Conservation (phyloP, 1,140 invertebrate genomes). For the Spodoptera litura region DNA sequence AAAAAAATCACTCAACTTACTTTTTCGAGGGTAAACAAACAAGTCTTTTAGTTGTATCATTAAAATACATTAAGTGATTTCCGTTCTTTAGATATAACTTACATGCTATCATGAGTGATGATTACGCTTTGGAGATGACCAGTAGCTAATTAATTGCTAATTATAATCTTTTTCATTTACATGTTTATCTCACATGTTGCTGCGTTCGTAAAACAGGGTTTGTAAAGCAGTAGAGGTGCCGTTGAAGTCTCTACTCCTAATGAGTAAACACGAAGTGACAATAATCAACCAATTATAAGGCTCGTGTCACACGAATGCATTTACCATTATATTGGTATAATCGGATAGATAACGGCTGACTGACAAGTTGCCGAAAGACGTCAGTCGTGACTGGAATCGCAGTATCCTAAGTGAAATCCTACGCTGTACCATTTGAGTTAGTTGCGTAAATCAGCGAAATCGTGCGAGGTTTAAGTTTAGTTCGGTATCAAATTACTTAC, state of each 20-base stretch:
- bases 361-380: slow-evolving; percentile 50
- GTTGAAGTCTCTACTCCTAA: background rate
- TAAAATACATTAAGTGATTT: slow-evolving; percentile 62
- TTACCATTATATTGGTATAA: slow-evolving; percentile 48
- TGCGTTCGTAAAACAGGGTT: too few relatives aligned
- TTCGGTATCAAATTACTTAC: slow-evolving; percentile 45
- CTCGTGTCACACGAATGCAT: slow-evolving; percentile 40
- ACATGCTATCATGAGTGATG: slow-evolving; percentile 31
- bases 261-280: slow-evolving; percentile 23
- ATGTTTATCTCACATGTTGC: too few relatives aligned
- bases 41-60: slow-evolving; percentile 55
- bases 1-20: slow-evolving; percentile 61
- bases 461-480: slow-evolving; percentile 45
- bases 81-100: slow-evolving; percentile 52
- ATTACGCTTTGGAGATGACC: background rate
- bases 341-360: slow-evolving; percentile 42
- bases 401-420: slow-evolving; percentile 48
- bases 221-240: background rate
- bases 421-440: slow-evolving; percentile 44
- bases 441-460: slow-evolving; percentile 49
- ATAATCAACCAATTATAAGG: slow-evolving; percentile 43
- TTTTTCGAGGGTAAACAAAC: slow-evolving; percentile 54
- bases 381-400: slow-evolving; percentile 48
- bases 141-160: slow-evolving; percentile 15
- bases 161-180: background rate